Conservation (phyloP, 2,113 vertebrate species). For the Toxostoma redivivum region DNA sequence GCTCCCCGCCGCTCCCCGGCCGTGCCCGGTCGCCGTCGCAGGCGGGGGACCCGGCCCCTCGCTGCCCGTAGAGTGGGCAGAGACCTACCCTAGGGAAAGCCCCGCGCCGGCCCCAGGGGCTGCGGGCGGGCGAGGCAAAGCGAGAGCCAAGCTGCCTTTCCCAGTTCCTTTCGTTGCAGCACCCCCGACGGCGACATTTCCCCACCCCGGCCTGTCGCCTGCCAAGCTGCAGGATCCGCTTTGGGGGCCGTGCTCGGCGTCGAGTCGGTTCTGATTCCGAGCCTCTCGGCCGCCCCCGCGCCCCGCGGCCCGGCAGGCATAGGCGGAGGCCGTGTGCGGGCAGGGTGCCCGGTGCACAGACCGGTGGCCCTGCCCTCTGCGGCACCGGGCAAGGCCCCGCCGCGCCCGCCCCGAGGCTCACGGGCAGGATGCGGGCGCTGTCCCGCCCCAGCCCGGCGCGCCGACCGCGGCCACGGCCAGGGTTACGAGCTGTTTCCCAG, state of each 20-base stretch:
- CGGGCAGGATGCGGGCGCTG: background rate
- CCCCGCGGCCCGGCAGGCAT: background rate
- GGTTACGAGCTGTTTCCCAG: background rate
- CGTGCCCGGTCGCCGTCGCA: background rate
- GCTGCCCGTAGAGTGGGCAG: background rate
- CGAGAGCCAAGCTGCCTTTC: background rate
- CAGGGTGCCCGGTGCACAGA: background rate
- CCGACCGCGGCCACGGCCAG: background rate
- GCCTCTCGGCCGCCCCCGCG: background rate
- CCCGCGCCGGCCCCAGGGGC: background rate
- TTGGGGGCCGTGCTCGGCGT: background rate
- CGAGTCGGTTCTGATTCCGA: background rate
- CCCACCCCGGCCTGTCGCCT: background rate
- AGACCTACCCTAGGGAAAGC: constrained; percentile 10
- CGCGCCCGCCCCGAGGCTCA: background rate
- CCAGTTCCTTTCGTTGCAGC: background rate
- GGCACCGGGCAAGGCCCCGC: background rate
- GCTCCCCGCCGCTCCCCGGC: background rate
- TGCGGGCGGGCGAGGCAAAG: background rate
- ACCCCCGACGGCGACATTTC: background rate
- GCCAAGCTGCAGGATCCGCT: background rate
- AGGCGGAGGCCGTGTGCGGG: background rate
- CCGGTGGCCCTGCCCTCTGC: background rate
- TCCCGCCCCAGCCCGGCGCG: background rate
- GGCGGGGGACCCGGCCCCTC: background rate